Evolutionary conservation across 2,888 invertebrate genomes (phyloP), one percentile per base, ranked within the genome.

Genomic region (Auanema freiburgensis): DNA sequence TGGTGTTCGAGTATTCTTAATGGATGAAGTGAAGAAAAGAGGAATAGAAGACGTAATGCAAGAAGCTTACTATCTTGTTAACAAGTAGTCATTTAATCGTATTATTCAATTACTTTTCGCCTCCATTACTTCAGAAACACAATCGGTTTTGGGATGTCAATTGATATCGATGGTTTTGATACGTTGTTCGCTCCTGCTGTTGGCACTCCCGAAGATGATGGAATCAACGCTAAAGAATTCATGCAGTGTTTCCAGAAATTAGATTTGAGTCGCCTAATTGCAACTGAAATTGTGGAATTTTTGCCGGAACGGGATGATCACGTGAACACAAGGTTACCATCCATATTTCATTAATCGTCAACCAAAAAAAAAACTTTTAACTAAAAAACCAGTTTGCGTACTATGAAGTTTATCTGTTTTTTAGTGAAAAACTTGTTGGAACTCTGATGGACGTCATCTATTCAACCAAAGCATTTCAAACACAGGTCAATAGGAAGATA

Each of bases 151-250:
- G 78, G 78, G 12, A 66, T 79, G 58, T 72, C 71, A 10, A 78
- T 79, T 70, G 79, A 79, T 62, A 66, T 79, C n/a, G 79, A 79
- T 61, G 79, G 78, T 0, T 79, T 79, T 58, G 77, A 76, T 51
- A 73, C 75, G 0, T 61, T 63, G 1, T 75, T 70, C 56, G 79
- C 78, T 1, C 79, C 79, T 12, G 79, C 79, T 12, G 78, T 79
- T 2, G 79, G 79, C 43, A 78, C 78, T 12, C 77, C 79, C 8
- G 75, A 66, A 16, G 72, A 57, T n/a, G 64, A 69, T 41, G 80
- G 80, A 43, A 74, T 80, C 62, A 67, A 72, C 58, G 80, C 80
- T 1, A 57, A 61, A 1, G 77, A 79, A 41, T 80, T 80, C 63
- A 64, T 80, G 56, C 74, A 78, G 59, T 69, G 71, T n/a, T 63